Base-by-base conservation (phyloP, 64 coral and sea anemone genomes). In the Montipora efflorescens region DNA sequence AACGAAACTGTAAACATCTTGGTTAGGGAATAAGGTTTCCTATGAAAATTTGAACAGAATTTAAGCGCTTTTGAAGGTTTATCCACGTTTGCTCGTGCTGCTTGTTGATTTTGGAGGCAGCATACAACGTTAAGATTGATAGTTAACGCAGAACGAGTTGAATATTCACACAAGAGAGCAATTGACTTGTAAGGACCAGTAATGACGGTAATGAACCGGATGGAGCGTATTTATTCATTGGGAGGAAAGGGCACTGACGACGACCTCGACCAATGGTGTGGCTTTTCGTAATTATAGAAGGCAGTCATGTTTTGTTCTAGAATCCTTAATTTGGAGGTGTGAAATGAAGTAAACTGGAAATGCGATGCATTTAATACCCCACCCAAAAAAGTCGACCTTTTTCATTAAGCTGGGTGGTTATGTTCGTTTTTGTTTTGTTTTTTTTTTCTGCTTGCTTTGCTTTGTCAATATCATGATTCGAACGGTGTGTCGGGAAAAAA, bases 51-150 rank as follows among this genome's bases (percentile, higher is more conserved):
- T n/a, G 83, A 4, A 87, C 62, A 48, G 83, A 71, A 69, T 87
- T 87, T 20, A 87, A 48, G 10, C 66, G 22, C 44, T 87, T 58
- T 45, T 87, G 83, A 13, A 87, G 83, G 28, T 69, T 87, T 43
- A 87, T 59, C 83, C 83, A 73, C 19, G 67, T 87, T 71, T 87
- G 83, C 25, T 73, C 64, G 44, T 87, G 61, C 48, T 87, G 67
- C 19, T 71, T 87, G 66, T 71, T 87, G 43, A 87, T 4, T 49
- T 87, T 81, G 7, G 83, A 84, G 58, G 58, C 46, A 44, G 59
- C 53, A 59, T 84, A 84, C 81, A 84, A 2, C 36, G 0, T 79
- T n/a, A 5, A 15, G 77, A 64, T 64, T 64, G 59, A 64, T 64
- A 64, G 59, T 64, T 64, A 64, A 64, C 13, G 13, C 59, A 64